These are phyloP conservation scores for Heliconius himera DNA, from an alignment of 1,140 invertebrate genomes.

Conservation along the genomic window DNA sequence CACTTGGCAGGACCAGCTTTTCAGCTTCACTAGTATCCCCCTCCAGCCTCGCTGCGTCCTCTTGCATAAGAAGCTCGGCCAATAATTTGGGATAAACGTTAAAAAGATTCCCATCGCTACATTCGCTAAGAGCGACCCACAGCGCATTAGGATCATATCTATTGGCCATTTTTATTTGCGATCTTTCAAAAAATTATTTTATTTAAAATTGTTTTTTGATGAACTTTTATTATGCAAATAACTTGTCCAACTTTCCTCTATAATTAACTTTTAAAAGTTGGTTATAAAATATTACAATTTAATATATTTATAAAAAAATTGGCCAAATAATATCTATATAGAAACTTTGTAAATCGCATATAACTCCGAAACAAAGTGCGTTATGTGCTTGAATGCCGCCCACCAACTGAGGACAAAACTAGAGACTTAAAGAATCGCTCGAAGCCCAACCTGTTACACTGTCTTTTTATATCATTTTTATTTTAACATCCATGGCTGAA, in stretches of 20 bases:
- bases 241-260: too few relatives aligned
- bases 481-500: not conserved
- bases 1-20: slow-evolving; percentile 84
- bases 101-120: slow-evolving; percentile 79
- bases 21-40: slow-evolving; percentile 73
- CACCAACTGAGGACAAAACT: slow-evolving; percentile 52
- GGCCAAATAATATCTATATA: not conserved
- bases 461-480: not conserved
- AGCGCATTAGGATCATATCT: slow-evolving; percentile 74
- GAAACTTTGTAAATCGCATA: not conserved
- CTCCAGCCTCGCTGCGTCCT: slow-evolving; percentile 71
- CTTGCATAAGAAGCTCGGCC: slow-evolving; percentile 72
- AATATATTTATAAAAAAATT: not conserved
- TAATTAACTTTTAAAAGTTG: too few relatives aligned
- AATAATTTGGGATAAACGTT: slow-evolving; percentile 77
- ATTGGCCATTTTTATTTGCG: slow-evolving; percentile 49
- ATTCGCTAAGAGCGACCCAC: slow-evolving; percentile 80
- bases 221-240: too few relatives aligned
- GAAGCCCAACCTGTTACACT: slow-evolving; percentile 53
- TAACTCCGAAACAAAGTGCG: slow-evolving; percentile 21
- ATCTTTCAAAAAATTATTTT: not conserved
- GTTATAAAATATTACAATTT: too few relatives aligned
- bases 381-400: slow-evolving; percentile 50
- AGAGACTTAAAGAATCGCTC: slow-evolving; percentile 19
- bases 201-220: not conserved